These are phyloP conservation scores for Pseudois nayaur DNA, from an alignment of 2,113 vertebrate species.

Conservation along the genomic window DNA sequence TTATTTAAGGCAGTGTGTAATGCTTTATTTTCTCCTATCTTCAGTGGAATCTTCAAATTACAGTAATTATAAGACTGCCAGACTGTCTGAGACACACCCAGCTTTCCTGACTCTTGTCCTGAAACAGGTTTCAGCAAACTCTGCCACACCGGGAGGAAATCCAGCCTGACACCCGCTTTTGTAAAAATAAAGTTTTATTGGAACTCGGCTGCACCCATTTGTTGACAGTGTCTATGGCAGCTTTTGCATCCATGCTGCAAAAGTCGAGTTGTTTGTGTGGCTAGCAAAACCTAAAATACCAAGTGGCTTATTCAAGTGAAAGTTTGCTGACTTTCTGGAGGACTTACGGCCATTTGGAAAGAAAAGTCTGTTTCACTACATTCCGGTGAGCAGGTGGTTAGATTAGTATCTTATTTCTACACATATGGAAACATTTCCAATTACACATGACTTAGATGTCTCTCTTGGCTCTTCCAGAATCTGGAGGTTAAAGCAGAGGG, in stretches of 20 bases:
- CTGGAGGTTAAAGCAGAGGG: not conserved
- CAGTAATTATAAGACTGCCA: not conserved
- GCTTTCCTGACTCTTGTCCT: not conserved
- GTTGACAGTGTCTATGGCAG: fast-evolving
- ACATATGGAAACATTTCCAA: not conserved
- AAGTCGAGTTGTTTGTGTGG: not conserved
- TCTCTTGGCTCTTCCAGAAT: not conserved
- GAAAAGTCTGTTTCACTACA: not conserved
- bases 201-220: not conserved
- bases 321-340: not conserved
- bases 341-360: not conserved
- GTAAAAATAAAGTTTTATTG: slow-evolving; percentile 33
- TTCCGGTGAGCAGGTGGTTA: not conserved
- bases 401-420: not conserved
- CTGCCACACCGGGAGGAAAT: not conserved
- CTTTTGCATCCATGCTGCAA: not conserved
- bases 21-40: not conserved
- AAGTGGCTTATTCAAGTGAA: not conserved
- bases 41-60: not conserved
- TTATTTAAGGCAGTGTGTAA: not conserved
- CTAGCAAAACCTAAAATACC: not conserved
- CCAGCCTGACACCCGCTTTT: not conserved
- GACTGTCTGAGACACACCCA: not conserved
- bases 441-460: not conserved
- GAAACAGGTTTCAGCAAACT: not conserved